Evolutionary conservation across 2,797 vertebrate genomes (phyloP), one percentile per base, ranked within the genome.

Genomic region (Fringilla coelebs): DNA sequence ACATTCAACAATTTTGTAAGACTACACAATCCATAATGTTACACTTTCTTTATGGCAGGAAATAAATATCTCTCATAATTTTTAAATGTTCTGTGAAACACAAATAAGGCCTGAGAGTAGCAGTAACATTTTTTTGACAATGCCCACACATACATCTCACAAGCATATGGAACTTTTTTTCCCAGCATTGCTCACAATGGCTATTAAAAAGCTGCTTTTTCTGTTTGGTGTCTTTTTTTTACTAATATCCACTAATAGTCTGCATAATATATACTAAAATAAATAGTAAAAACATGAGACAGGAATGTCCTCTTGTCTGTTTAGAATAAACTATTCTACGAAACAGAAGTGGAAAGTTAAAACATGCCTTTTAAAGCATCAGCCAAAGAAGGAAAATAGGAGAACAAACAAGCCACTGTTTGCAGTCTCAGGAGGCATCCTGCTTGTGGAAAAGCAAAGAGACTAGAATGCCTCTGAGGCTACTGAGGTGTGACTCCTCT

Each of bases 81-180:
- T 92, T 87, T 91, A 54, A 68, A 62, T 55, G 24, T 88, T 79
- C 79, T 26, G 46, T 75, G 58, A 88, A 91, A 67, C 34, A 88
- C 28, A 93, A 95, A 77, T 67, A 93, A 88, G 48, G 16, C 85
- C 21, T 49, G 22, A 66, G 34, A 79, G 29, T 32, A 82, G 46
- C 28, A 87, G 45, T 68, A 81, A 95, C 49, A 58, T 17, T 58
- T 58, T 55, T 58, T 58, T 58, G 22, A 36, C 34, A 58, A 26
- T 58, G n/a, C 34, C 11, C 17, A 58, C 24, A 36, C 34, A 36
- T 36, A 58, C 34, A 17, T 18, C 16, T 58, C 55, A 58, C 55
- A 58, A 58, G 34, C 34, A 58, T 36, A 36, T 58, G 34, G 16
- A 58, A 58, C 16, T 26, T 36, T 36, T 57, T 58, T 36, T 4